These are phyloP conservation scores for Ectemnius continuus DNA, from an alignment of 2,888 invertebrate genomes.

Conservation along the genomic window DNA sequence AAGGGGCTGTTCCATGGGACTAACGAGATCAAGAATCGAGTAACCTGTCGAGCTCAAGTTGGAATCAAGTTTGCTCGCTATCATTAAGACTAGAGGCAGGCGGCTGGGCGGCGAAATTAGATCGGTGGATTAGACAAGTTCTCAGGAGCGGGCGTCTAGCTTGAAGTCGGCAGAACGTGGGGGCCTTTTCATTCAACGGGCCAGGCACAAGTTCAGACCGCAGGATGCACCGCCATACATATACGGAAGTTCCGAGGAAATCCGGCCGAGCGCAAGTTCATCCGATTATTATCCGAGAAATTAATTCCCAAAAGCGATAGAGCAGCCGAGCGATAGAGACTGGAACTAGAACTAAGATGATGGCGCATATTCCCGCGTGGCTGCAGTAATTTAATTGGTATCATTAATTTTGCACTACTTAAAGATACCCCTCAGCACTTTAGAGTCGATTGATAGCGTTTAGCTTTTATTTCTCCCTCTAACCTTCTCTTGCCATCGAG, in stretches of 20 bases:
- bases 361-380: neutral
- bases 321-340: neutral
- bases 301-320: slow-evolving; percentile 35
- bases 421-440: neutral
- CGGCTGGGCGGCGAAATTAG: slow-evolving; percentile 11
- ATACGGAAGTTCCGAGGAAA: slow-evolving; percentile 26
- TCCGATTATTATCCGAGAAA: slow-evolving; percentile 56
- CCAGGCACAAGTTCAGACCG: neutral
- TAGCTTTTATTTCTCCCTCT: neutral
- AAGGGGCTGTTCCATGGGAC: too few species aligned
- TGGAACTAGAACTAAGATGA: neutral
- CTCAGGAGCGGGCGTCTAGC: too few species aligned
- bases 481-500: too few species aligned
- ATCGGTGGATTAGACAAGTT: slow-evolving; percentile 5
- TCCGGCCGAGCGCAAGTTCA: slow-evolving; percentile 35
- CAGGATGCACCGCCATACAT: neutral
- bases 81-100: slow-evolving; percentile 3
- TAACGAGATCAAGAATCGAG: too few species aligned
- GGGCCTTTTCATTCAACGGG: too few species aligned
- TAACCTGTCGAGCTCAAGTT: too few species aligned
- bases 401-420: neutral
- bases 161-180: too few species aligned
- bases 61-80: too few species aligned
- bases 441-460: neutral
- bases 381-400: neutral